phyloP scores from a whole-genome alignment of 2,888 invertebrate species.

The Callinectes sapidus region DNA sequence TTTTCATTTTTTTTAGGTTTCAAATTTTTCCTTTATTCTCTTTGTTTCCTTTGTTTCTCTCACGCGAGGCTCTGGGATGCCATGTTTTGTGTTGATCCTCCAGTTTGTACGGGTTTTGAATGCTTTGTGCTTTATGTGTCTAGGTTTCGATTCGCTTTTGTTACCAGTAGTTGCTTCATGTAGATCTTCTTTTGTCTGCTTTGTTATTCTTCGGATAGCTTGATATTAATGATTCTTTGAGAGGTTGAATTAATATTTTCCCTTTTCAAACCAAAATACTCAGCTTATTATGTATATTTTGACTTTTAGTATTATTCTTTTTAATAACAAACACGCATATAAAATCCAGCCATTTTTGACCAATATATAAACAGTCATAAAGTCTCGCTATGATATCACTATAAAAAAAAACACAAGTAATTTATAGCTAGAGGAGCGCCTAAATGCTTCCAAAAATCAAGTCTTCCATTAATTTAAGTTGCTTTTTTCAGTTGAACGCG shows the following conservation, averaged over 20 bases:
- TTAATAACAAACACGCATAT: not conserved
- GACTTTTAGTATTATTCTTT: not conserved
- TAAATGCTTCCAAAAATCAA: not conserved
- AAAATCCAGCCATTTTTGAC: not conserved
- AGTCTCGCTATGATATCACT: not conserved
- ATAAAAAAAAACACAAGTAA: not conserved
- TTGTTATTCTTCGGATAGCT: conserved; percentile 2
- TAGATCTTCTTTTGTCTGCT: not conserved
- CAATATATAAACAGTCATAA: not conserved
- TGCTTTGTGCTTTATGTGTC: not conserved
- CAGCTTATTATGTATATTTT: not conserved
- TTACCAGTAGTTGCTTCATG: not conserved
- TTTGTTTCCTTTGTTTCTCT: not conserved
- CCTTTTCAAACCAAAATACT: not conserved
- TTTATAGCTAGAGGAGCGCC: not conserved
- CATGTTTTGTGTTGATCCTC: not conserved
- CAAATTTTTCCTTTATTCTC: not conserved
- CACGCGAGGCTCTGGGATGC: not conserved
- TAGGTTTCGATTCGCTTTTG: not conserved
- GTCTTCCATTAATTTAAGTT: conserved; percentile 25
- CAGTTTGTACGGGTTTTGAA: not conserved
- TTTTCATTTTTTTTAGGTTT: not conserved
- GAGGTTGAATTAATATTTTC: not conserved
- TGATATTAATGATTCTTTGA: not conserved
- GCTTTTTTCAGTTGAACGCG: not conserved